Conservation (phyloP, 2,888 invertebrate genomes). For the Matsumyia berberina region DNA sequence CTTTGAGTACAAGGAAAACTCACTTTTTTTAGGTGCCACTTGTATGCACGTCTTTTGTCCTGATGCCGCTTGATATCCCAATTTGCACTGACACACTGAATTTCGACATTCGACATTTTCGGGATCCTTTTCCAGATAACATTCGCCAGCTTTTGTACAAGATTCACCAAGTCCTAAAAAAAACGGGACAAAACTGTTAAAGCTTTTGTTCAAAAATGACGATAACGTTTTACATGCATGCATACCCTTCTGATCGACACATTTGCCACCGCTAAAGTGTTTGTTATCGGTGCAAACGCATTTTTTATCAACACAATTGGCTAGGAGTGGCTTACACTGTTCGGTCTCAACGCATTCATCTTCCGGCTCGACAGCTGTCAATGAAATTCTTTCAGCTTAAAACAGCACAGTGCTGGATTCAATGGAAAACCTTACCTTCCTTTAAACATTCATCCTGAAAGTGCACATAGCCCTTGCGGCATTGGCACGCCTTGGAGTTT, state of each 20-base stretch:
- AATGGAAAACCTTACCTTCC: conserved; percentile 78
- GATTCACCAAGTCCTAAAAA: conserved; percentile 80
- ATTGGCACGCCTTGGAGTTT: conserved; percentile 80
- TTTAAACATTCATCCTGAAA: conserved; percentile 82
- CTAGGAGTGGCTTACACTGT: conserved; percentile 83
- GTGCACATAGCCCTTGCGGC: conserved; percentile 82
- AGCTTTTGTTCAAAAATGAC: too few species aligned
- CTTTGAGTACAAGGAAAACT: conserved; percentile 29
- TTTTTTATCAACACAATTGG: conserved; percentile 81
- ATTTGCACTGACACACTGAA: conserved; percentile 83
- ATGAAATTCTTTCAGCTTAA: background rate
- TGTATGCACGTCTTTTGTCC: conserved; percentile 81
- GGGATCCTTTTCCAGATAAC: conserved; percentile 81
- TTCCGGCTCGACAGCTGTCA: conserved; percentile 80
- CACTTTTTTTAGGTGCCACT: conserved; percentile 82
- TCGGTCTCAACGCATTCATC: conserved; percentile 82
- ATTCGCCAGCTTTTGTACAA: conserved; percentile 82
- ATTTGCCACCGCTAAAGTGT: conserved; percentile 81
- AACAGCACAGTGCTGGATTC: background rate
- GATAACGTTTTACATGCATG: background rate
- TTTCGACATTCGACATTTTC: conserved; percentile 83
- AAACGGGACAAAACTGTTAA: background rate
- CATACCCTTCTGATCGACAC: conserved; percentile 81
- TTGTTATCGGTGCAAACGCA: conserved; percentile 81
- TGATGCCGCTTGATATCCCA: conserved; percentile 79